A percentile compares a stretch with the other conserved stretches of the same genome.
Evolutionary conservation across 2,888 invertebrate genomes (phyloP).

Genomic region (Trissolcus japonicus): DNA sequence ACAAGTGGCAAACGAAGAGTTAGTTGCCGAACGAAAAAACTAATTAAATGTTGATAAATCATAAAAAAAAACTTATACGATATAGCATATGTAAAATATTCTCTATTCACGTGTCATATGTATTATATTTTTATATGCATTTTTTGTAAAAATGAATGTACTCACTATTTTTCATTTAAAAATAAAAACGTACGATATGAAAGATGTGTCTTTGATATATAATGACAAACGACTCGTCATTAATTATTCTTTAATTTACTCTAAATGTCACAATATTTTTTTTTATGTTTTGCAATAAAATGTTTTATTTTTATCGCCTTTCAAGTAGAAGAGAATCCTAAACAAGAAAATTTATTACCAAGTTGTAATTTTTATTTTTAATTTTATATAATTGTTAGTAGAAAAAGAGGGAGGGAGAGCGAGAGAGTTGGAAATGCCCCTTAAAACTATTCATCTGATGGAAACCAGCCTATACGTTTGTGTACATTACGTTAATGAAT

Average conservation of each 20-base stretch:
- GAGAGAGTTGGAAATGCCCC: not conserved
- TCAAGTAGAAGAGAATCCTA: too few species aligned
- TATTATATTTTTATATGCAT: constrained; percentile 45
- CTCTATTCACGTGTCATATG: constrained; percentile 46
- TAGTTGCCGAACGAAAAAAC: constrained; percentile 18
- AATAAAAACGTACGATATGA: constrained; percentile 1
- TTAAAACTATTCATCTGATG: not conserved
- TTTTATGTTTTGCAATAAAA: too few species aligned
- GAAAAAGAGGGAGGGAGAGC: too few species aligned
- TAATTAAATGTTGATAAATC: constrained; percentile 22
- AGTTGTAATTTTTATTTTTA: too few species aligned
- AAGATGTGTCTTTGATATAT: too few species aligned
- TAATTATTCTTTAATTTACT: too few species aligned
- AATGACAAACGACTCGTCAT: too few species aligned
- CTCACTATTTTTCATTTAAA: constrained; percentile 31
- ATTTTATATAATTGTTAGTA: too few species aligned
- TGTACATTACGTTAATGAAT: constrained; percentile 2
- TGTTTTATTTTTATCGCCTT: too few species aligned
- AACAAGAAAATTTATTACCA: too few species aligned
- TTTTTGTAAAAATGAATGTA: constrained; percentile 44
- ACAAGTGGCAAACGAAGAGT: constrained; percentile 44
- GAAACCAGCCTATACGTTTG: not conserved
- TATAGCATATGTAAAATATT: constrained; percentile 35
- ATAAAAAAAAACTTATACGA: constrained; percentile 30
- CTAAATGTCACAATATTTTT: too few species aligned